These are phyloP conservation scores for Albula glossodonta DNA, from an alignment of 2,113 vertebrate genomes.

Conservation along the genomic window DNA sequence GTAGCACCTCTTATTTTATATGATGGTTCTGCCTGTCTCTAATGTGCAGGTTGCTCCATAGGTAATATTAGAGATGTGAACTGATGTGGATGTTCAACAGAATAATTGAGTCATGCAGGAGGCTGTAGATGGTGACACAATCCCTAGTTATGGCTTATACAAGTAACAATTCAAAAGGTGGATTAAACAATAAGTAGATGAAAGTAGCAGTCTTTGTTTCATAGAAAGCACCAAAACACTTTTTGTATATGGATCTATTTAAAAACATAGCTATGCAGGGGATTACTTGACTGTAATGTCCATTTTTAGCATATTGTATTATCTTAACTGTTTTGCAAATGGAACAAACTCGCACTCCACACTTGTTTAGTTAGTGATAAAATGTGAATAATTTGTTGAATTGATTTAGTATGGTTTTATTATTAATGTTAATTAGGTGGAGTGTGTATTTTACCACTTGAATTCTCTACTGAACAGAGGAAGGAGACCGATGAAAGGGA, in stretches of 20 bases:
- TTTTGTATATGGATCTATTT: neutral
- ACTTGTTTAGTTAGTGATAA: too few relatives aligned
- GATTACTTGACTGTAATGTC: neutral
- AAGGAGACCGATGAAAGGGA: neutral
- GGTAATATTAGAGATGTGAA: neutral
- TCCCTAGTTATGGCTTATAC: too few relatives aligned
- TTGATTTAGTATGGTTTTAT: too few relatives aligned
- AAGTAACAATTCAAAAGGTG: neutral
- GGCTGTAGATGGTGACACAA: too few relatives aligned
- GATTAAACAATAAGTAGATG: neutral
- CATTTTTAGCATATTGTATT: neutral
- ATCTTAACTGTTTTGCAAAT: neutral
- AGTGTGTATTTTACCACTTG: neutral
- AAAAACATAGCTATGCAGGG: neutral
- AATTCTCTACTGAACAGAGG: neutral
- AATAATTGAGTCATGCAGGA: neutral
- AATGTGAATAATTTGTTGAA: too few relatives aligned
- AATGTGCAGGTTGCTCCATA: neutral
- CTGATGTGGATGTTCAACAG: neutral
- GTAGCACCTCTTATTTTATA: slow-evolving; percentile 10
- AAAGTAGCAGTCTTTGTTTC: neutral
- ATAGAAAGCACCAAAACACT: neutral
- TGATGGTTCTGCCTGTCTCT: neutral
- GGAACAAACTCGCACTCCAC: neutral
- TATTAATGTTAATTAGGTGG: too few relatives aligned